Conservation (phyloP, 2,797 vertebrate genomes). For the Cottoperca gobio region DNA sequence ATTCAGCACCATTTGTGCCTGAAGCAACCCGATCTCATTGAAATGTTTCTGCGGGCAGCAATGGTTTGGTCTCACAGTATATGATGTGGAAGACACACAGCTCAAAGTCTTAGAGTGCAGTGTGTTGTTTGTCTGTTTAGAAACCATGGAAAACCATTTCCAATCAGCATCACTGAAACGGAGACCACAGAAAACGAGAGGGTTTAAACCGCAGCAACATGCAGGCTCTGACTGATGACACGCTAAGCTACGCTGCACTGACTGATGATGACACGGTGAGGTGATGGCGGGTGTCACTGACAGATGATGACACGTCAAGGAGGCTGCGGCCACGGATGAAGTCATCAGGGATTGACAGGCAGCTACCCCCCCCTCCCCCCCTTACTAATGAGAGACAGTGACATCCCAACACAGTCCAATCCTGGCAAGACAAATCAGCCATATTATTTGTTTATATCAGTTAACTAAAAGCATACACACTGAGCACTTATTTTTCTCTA, state of each 20-base stretch:
- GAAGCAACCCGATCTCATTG: slow-evolving; percentile 60
- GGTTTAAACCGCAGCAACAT: slow-evolving; percentile 48
- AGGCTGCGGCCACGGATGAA: slow-evolving; percentile 30
- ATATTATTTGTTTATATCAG: neutral
- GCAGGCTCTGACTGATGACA: slow-evolving; percentile 64
- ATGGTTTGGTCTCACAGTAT: slow-evolving; percentile 25
- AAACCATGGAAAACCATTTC: slow-evolving; percentile 50
- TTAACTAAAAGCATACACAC: slow-evolving; percentile 27
- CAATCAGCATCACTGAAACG: slow-evolving; percentile 48
- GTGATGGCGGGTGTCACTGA: slow-evolving; percentile 41
- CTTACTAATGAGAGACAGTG: slow-evolving; percentile 6
- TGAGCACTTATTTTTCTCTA: neutral
- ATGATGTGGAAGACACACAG: slow-evolving; percentile 32
- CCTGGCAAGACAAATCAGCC: neutral
- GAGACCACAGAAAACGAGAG: slow-evolving; percentile 61
- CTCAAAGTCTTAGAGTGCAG: slow-evolving; percentile 25
- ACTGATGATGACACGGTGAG: slow-evolving; percentile 41
- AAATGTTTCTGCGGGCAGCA: slow-evolving; percentile 55
- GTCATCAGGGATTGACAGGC: slow-evolving; percentile 22
- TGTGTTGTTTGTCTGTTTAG: slow-evolving; percentile 60
- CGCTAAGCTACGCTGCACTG: slow-evolving; percentile 20
- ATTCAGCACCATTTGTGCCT: slow-evolving; percentile 44
- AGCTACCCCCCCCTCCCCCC: accelerated
- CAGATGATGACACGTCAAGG: slow-evolving; percentile 42
- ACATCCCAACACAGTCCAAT: neutral